Evolutionary conservation across 64 coral and sea anemone species (phyloP), one percentile per base, ranked within the genome.

Genomic region (Astreopora myriophthalma): DNA sequence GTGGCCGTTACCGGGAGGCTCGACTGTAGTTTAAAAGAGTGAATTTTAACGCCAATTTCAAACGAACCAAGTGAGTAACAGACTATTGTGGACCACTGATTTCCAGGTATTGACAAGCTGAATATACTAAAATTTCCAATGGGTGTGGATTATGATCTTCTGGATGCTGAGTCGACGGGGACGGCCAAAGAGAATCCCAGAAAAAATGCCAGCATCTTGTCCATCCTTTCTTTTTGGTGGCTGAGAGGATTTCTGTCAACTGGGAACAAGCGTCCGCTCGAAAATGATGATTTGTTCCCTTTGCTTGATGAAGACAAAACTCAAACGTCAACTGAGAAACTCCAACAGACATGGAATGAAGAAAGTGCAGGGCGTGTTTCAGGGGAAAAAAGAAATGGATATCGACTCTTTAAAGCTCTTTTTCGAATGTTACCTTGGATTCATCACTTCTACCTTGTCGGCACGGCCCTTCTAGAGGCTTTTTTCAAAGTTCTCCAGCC

Each of bases 401-500:
- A 66, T 26, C 63, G 63, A 28, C 25, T 66, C 2, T 66, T 66
- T 37, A 88, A 52, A 51, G 86, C 86, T 24, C 86, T 88, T 33
- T n/a, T 74, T 69, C 35, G 38, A 64, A 88, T 74, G 85, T 72
- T 73, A 23, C 85, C 68, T 38, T 67, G 85, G 69, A 73, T 33
- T 51, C 26, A 33, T 22, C 57, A 75, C 48, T 22, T 88, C 19
- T 75, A 51, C 8, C 51, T 72, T 16, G 48, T 75, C 22, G 72
- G 70, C 39, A 72, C 71, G 9, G 86, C 44, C 7, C 12, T 88
- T 27, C 48, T 66, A 8, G 44, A 29, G 33, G 86, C 69, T 30
- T 20, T 88, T 29, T 88, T 67, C 52, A 88, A 75, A 34, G 86
- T 88, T 11, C 71, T 88, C 13, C 69, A 75, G 29, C 86, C 86